Conservation (phyloP, 2,888 invertebrate species). For the Bhutanitis thaidina region DNA sequence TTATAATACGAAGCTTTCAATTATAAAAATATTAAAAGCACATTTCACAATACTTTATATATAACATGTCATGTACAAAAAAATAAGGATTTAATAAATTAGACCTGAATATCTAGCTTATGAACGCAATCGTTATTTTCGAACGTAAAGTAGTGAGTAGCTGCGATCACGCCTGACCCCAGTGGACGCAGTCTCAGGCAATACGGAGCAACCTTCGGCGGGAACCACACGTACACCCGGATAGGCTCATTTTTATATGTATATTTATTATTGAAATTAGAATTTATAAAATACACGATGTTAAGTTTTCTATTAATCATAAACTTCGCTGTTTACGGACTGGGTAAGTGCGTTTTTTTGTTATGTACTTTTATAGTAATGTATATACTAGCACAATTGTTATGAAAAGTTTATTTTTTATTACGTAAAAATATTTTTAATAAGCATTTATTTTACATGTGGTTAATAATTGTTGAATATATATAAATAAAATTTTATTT, state of each 20-base stretch:
- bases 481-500: too few relatives aligned
- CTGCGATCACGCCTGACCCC: slow-evolving; percentile 38
- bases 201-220: slow-evolving; percentile 63
- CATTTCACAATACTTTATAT: background rate
- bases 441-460: too few relatives aligned
- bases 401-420: too few relatives aligned
- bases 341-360: slow-evolving; percentile 49
- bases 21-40: background rate
- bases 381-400: too few relatives aligned
- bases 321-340: slow-evolving; percentile 48
- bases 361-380: too few relatives aligned
- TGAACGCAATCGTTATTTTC: slow-evolving; percentile 21
- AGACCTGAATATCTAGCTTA: slow-evolving; percentile 12
- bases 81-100: slow-evolving; percentile 9
- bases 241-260: slow-evolving; percentile 32
- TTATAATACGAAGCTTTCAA: too few relatives aligned
- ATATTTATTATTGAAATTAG: slow-evolving; percentile 28
- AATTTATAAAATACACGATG: slow-evolving; percentile 36
- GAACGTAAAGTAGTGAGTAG: slow-evolving; percentile 17
- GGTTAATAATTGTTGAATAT: too few relatives aligned
- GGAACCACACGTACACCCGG: slow-evolving; percentile 60
- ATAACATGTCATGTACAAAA: slow-evolving; percentile 1
- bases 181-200: slow-evolving; percentile 47
- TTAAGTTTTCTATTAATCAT: slow-evolving; percentile 51
- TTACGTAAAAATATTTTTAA: too few relatives aligned